Evolutionary conservation across 1,140 invertebrate genomes (phyloP).

Genomic region (Drosophila pallidifrons): DNA sequence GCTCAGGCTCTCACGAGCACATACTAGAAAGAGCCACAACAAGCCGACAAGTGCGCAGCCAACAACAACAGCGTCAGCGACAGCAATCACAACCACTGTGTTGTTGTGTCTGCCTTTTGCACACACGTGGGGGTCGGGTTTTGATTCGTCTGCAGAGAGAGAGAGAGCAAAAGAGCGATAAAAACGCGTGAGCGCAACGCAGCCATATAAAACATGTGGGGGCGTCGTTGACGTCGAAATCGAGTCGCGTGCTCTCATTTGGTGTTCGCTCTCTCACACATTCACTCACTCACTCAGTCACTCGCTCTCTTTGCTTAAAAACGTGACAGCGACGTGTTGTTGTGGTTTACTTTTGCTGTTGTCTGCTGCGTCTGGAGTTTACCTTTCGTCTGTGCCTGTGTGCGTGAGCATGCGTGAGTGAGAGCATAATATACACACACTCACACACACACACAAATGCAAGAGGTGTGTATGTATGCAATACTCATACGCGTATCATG

Average conservation of each 20-base stretch:
- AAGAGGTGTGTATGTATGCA: constrained; percentile 27
- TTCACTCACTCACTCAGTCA: not conserved
- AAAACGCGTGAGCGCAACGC: constrained; percentile 38
- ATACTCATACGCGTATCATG: constrained; percentile 69
- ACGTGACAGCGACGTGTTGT: constrained; percentile 79
- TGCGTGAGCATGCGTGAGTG: constrained; percentile 49
- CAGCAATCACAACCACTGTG: constrained; percentile 49
- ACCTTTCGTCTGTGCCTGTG: constrained; percentile 50
- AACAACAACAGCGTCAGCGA: constrained; percentile 49
- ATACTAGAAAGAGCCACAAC: constrained; percentile 57
- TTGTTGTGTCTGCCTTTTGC: constrained; percentile 44
- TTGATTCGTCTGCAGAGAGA: constrained; percentile 17
- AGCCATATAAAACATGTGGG: constrained; percentile 55
- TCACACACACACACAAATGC: constrained; percentile 8
- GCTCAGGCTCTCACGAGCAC: constrained; percentile 40
- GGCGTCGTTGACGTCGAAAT: constrained; percentile 62
- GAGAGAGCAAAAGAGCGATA: constrained; percentile 15
- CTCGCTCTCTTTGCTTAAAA: constrained; percentile 57
- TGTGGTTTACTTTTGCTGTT: constrained; percentile 53
- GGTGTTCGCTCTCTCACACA: not conserved
- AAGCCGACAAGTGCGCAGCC: constrained; percentile 65
- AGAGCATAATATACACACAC: constrained; percentile 38
- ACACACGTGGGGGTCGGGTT: constrained; percentile 69
- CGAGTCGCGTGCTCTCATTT: constrained; percentile 22
- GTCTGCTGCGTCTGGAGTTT: constrained; percentile 42